Evolutionary conservation across 2,888 invertebrate species (phyloP).

Genomic region (Nasonia oneida): DNA sequence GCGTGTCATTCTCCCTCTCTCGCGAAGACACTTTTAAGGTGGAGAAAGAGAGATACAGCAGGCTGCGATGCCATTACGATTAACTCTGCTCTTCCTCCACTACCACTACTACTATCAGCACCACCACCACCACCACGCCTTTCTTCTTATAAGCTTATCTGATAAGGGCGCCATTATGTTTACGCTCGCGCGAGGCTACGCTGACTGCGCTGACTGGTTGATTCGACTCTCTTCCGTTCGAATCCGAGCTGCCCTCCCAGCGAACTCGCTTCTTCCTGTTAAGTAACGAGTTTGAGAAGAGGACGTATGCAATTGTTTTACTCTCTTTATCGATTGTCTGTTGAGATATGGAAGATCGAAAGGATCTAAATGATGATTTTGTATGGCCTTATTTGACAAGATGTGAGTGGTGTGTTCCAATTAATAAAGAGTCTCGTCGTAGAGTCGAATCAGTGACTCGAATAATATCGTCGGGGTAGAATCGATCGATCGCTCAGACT

Average conservation of each 20-base stretch:
- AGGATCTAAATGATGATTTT: neutral
- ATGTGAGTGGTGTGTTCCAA: neutral
- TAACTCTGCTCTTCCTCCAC: slow-evolving; percentile 69
- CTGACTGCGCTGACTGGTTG: slow-evolving; percentile 62
- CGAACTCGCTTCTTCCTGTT: slow-evolving; percentile 44
- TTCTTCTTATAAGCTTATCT: slow-evolving; percentile 73
- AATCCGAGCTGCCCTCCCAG: slow-evolving; percentile 55
- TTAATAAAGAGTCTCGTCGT: neutral
- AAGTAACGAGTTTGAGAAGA: neutral
- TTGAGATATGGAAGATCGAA: slow-evolving; percentile 17
- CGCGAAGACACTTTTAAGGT: slow-evolving; percentile 60
- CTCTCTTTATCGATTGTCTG: slow-evolving; percentile 39
- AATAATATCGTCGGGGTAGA: neutral
- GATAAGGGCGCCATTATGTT: slow-evolving; percentile 70
- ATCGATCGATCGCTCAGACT: neutral
- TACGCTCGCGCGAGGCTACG: slow-evolving; percentile 45
- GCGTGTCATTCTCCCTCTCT: slow-evolving; percentile 61
- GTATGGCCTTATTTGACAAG: slow-evolving; percentile 26
- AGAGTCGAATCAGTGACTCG: neutral
- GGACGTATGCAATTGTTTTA: slow-evolving; percentile 18
- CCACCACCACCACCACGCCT: slow-evolving; percentile 18
- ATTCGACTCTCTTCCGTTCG: slow-evolving; percentile 46
- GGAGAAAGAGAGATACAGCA: slow-evolving; percentile 51
- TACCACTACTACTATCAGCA: neutral
- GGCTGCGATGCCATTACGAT: slow-evolving; percentile 78